Base-by-base conservation (phyloP, 2,888 invertebrate species). In the Dasysyrphus tricinctus region DNA sequence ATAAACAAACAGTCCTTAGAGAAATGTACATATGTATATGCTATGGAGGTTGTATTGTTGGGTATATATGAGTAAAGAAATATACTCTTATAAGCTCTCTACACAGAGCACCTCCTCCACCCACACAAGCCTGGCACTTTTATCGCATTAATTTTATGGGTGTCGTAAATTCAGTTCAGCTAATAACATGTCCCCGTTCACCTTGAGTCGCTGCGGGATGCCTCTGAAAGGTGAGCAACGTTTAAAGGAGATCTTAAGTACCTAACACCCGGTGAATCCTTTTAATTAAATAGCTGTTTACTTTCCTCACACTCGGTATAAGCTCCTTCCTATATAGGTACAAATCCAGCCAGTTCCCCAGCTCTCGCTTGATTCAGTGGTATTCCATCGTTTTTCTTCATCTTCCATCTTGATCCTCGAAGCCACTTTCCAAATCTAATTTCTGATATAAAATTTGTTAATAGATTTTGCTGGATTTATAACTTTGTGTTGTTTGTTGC, bases 241-340 rank as follows among this genome's bases (percentile, higher is more conserved):
- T 61, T 74, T 72, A 75, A 70, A 47, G 59, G 51, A 70, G 67
- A 63, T 65, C 57, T 76, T 72, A 72, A 79, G 82, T 79, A 72
- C 65, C 82, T 73, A 75, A 78, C 83, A 87, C 72, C 78, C 69
- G 63, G 74, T 61, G 79, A 83, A 83, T 83, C 75, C 87, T 79
- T 87, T 83, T 83, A 87, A 87, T 87, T 87, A 87, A 87, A 79
- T 83, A 83, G 87, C 83, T 87, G 83, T 83, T 83, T 87, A 87
- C 83, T 63, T 76, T 76, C 7, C 81, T 73, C 80, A 73, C 78
- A 82, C 82, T 82, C 51, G 16, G 37, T 7, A 24, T 24, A 34
- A 14, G 14, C 32, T 69, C 6, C 51, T 37, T 49, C 19, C 44
- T 39, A 1, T 39, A 12, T 6, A 7, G 7, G 32, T 32, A 32